Evolutionary conservation across 2,888 invertebrate genomes (phyloP).

Genomic region (Xylocampa areola): DNA sequence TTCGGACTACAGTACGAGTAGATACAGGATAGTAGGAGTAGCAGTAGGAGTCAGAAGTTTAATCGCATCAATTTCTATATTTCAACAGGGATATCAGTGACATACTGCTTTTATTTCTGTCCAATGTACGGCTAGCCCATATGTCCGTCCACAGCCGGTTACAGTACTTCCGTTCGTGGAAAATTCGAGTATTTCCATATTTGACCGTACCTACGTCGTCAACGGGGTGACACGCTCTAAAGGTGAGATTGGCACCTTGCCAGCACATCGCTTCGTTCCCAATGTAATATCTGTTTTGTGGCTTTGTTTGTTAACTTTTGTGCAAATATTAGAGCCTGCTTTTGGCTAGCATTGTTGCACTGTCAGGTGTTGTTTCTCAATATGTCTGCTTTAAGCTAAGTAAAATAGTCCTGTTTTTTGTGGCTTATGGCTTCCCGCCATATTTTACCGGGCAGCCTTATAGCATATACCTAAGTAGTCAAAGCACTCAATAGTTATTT

Average conservation of each 20-base stretch:
- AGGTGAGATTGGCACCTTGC: constrained; percentile 46
- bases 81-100: neutral
- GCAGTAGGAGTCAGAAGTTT: neutral
- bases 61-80: constrained; percentile 3
- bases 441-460: too few relatives aligned
- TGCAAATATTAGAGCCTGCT: constrained; percentile 18
- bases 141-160: constrained; percentile 4
- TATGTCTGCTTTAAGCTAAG: too few relatives aligned
- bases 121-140: neutral
- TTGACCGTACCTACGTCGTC: constrained; percentile 20
- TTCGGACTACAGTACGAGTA: too few relatives aligned
- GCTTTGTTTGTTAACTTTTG: constrained; percentile 41
- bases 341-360: neutral
- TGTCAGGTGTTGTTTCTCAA: neutral
- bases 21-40: too few relatives aligned
- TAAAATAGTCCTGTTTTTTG: too few relatives aligned
- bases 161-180: constrained; percentile 22
- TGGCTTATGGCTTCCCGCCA: too few relatives aligned
- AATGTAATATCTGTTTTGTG: constrained; percentile 36
- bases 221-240: constrained; percentile 4
- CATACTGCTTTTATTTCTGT: neutral
- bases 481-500: neutral
- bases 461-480: neutral
- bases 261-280: constrained; percentile 27
- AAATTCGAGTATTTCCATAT: constrained; percentile 43